These are phyloP conservation scores for Mactra quadrangularis DNA, from an alignment of 1,140 invertebrate species.

Conservation along the genomic window DNA sequence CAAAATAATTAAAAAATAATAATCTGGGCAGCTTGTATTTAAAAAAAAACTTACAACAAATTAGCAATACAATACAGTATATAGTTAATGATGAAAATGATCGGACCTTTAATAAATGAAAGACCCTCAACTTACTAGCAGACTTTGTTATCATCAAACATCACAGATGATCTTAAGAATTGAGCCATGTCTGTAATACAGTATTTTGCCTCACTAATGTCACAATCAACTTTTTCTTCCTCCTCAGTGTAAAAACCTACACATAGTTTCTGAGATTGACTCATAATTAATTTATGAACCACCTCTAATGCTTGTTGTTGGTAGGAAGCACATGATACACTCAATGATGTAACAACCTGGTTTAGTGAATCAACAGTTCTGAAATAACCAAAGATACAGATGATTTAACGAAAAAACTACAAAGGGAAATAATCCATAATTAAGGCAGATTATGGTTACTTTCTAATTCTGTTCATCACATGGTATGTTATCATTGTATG, in stretches of 20 bases:
- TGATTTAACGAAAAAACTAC: too few relatives aligned
- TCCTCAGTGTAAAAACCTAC: not conserved
- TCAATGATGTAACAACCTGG: not conserved
- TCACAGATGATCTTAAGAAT: not conserved
- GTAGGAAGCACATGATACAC: not conserved
- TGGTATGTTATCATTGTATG: too few relatives aligned
- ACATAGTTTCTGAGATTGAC: constrained; percentile 1
- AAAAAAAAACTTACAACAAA: too few relatives aligned
- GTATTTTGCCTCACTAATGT: not conserved
- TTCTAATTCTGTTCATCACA: too few relatives aligned
- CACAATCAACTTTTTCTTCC: not conserved
- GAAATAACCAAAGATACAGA: too few relatives aligned
- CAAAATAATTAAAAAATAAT: too few relatives aligned
- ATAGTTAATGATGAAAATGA: not conserved
- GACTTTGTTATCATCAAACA: not conserved
- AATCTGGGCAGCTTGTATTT: too few relatives aligned
- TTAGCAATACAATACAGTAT: not conserved
- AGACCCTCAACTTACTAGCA: constrained; percentile 37
- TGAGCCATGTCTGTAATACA: constrained; percentile 22
- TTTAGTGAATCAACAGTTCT: not conserved
- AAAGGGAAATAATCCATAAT: too few relatives aligned
- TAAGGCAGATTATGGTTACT: too few relatives aligned
- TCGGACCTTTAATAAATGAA: too few relatives aligned
- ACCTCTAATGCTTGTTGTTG: constrained; percentile 6
- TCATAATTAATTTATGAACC: constrained; percentile 2